Base-by-base conservation (phyloP, 2,888 invertebrate genomes). In the Oscheius sp. region DNA sequence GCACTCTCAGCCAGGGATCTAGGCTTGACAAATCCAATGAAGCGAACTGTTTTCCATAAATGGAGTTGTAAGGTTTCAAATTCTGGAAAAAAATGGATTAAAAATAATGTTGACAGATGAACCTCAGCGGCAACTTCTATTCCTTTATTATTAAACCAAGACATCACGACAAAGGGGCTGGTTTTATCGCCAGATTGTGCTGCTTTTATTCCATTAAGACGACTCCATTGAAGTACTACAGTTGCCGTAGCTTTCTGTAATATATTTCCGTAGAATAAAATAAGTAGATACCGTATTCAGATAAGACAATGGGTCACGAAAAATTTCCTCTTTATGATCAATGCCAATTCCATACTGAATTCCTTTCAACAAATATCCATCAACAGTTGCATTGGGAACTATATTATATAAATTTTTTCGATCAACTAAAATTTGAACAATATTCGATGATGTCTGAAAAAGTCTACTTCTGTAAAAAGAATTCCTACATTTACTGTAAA, bases 261-360 rank as follows among this genome's bases (percentile, higher is more conserved):
- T 35, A 61, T 27, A 5, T 23, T 16, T 6, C 1, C 23, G 3
- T 18, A 70, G 9, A 35, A 9, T 3, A 35, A 35, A 35, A 35
- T 35, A 3, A 6, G 9, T n/a, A n/a, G 13, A 18, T 27, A 79
- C 84, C 69, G 74, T 70, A 70, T 79, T 74, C n/a, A 81, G 71
- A 29, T 82, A 76, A 23, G 80, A 73, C 9, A 76, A 72, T 69
- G 75, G 81, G 18, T 81, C 82, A 59, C 86, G 75, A 74, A 87
- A 88, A n/a, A 87, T 80, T 59, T 88, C 87, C 52, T 87, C 87
- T 61, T 87, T 87, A 56, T 83, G 77, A 27, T 87, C 87, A 27
- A 85, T 77, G n/a, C 69, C 75, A 3, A 80, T 68, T n/a, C 87
- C 86, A 58, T 81, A 81, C 21, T 69, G 73, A 13, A 73, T 64